Evolutionary conservation across 2,113 vertebrate species (phyloP).

Genomic region (Rhinoptilus africanus): DNA sequence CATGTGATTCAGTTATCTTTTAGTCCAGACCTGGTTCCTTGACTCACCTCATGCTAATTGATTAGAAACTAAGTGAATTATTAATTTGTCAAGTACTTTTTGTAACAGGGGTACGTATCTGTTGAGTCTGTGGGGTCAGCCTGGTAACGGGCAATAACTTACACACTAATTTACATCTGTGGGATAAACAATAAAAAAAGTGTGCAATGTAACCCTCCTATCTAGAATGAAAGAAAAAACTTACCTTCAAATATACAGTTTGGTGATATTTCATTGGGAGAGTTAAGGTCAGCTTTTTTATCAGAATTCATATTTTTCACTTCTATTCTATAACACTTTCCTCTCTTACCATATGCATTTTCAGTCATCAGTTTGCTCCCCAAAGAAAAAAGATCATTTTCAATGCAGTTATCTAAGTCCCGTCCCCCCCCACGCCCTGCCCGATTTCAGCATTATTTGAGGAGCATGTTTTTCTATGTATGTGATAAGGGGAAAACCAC

Average conservation of each 20-base stretch:
- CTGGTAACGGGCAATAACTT: not conserved
- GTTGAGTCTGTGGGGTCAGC: not conserved
- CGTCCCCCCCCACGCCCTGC: rapidly evolving
- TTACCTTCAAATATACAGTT: not conserved
- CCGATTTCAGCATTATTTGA: not conserved
- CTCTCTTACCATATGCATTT: not conserved
- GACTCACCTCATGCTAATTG: not conserved
- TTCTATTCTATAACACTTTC: not conserved
- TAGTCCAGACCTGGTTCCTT: not conserved
- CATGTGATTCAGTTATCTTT: not conserved
- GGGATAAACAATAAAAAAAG: not conserved
- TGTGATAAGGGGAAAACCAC: not conserved
- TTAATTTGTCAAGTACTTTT: not conserved
- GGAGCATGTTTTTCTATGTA: not conserved
- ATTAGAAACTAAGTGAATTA: not conserved
- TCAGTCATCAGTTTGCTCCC: not conserved
- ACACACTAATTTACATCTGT: not conserved
- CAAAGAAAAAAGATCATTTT: not conserved
- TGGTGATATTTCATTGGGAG: not conserved
- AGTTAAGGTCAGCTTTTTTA: not conserved
- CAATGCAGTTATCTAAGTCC: not conserved
- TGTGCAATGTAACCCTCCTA: not conserved
- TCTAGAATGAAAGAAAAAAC: not conserved
- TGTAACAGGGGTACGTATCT: not conserved
- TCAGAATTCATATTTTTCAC: not conserved